A percentile compares a stretch with the other conserved stretches of the same genome.
phyloP scores from a whole-genome alignment of 2,888 invertebrate species.

The Xestia rhomboidea region DNA sequence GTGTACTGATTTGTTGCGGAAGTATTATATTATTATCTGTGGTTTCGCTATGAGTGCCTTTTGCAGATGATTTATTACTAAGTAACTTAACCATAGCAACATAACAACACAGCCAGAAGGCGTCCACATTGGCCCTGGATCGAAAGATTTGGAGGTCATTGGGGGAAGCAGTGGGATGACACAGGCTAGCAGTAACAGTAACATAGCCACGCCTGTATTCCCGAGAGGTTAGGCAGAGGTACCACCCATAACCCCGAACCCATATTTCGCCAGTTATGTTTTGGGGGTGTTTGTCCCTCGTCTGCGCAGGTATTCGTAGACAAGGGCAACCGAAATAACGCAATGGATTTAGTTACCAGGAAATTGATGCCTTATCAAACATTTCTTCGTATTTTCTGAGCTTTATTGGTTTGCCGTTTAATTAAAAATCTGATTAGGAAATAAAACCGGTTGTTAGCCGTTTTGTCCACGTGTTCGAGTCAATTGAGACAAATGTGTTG shows the following conservation, averaged over 20 bases:
- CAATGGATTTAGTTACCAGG: constrained; percentile 6
- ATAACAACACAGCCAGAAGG: no score
- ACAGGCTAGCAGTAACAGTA: no score
- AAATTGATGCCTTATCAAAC: constrained; percentile 11
- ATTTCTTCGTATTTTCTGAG: constrained; percentile 1
- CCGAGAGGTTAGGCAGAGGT: no score
- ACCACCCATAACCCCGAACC: no score
- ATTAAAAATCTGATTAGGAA: constrained; percentile 43
- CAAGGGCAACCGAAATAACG: constrained; percentile 5
- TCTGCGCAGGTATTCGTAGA: neutral
- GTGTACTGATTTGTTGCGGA: neutral
- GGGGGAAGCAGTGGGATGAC: no score
- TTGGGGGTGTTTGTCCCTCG: neutral
- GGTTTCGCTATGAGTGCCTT: neutral
- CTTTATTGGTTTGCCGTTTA: constrained; percentile 23
- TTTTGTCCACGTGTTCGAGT: constrained; percentile 33
- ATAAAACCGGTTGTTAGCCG: constrained; percentile 11
- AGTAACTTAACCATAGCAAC: neutral
- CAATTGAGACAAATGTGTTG: constrained; percentile 39
- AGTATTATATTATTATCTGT: no score
- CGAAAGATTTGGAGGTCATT: no score
- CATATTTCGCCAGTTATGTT: neutral
- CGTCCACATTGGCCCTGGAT: no score
- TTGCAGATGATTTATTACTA: neutral
- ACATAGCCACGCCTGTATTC: no score